These are phyloP conservation scores for Xyrauchen texanus DNA, from an alignment of 2,113 vertebrate genomes.

Conservation along the genomic window DNA sequence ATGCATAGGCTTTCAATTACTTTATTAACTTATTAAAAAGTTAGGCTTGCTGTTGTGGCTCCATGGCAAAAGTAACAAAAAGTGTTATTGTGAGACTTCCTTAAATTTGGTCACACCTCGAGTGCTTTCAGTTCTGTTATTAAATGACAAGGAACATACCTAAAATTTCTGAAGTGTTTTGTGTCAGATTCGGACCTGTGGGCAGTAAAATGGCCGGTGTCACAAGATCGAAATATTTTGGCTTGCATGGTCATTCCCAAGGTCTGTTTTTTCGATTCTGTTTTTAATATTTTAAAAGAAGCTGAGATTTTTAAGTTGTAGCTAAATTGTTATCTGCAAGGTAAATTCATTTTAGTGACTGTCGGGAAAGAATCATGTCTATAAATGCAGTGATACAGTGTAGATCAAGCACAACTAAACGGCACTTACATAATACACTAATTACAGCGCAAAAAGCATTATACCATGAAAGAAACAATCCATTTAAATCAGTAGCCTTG, in stretches of 20 bases:
- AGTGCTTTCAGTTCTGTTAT: slow-evolving; percentile 42
- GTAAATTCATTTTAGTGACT: neutral
- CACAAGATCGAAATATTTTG: slow-evolving; percentile 35
- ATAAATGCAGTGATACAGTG: neutral
- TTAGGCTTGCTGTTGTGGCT: too few relatives aligned
- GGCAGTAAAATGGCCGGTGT: slow-evolving; percentile 1
- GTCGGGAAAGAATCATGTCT: neutral
- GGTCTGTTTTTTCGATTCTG: neutral
- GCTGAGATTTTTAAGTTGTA: neutral
- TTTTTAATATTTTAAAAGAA: neutral
- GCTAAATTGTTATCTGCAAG: neutral
- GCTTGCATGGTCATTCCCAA: neutral
- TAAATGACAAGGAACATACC: neutral
- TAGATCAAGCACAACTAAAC: neutral
- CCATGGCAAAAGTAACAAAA: too few relatives aligned
- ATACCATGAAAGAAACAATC: too few relatives aligned
- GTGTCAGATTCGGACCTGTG: slow-evolving; percentile 3
- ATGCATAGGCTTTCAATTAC: too few relatives aligned
- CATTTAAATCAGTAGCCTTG: too few relatives aligned
- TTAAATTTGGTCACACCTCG: neutral
- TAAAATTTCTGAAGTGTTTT: slow-evolving; percentile 17
- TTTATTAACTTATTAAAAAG: too few relatives aligned
- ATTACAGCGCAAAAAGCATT: neutral
- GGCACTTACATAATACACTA: neutral
- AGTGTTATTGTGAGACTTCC: too few relatives aligned